phyloP scores from a whole-genome alignment of 2,888 invertebrate species.

The Lamproptera curius region DNA sequence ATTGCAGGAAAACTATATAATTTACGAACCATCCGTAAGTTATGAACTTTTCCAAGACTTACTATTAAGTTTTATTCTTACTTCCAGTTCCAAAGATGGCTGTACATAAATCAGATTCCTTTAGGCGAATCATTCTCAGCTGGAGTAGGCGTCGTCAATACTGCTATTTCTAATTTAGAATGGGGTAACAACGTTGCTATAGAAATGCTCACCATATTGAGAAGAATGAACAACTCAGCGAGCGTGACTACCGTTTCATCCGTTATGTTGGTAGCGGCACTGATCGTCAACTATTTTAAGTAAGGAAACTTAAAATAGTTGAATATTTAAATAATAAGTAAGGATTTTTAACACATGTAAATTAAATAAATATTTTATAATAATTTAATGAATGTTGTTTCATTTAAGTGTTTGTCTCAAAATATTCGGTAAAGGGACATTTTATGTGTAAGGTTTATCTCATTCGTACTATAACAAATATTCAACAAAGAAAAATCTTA shows the following conservation, averaged over 20 bases:
- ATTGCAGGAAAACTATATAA: too few relatives aligned
- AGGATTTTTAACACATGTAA: too few relatives aligned
- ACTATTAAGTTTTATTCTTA: too few relatives aligned
- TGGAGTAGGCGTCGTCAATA: slow-evolving; percentile 38
- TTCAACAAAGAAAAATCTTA: too few relatives aligned
- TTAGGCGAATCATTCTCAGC: slow-evolving; percentile 40
- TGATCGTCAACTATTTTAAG: slow-evolving; percentile 35
- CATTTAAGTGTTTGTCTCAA: too few relatives aligned
- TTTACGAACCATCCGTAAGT: too few relatives aligned
- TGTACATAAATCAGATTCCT: slow-evolving; percentile 44
- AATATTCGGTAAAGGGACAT: too few relatives aligned
- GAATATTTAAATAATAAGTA: not conserved
- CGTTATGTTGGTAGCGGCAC: slow-evolving; percentile 39
- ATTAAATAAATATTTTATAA: too few relatives aligned
- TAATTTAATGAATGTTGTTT: too few relatives aligned
- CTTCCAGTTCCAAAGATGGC: slow-evolving; percentile 63
- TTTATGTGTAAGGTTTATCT: too few relatives aligned
- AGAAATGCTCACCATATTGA: slow-evolving; percentile 39
- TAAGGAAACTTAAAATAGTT: slow-evolving; percentile 10
- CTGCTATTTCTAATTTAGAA: slow-evolving; percentile 45
- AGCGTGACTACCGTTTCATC: slow-evolving; percentile 38
- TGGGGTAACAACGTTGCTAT: slow-evolving; percentile 52
- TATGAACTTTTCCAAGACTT: too few relatives aligned
- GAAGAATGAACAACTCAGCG: slow-evolving; percentile 39
- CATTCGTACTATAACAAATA: too few relatives aligned